Percentiles rank a stretch among this genome's conserved stretches.
Evolutionary conservation across 2,113 vertebrate species (phyloP).

Genomic region (Dryoscopus gambensis): DNA sequence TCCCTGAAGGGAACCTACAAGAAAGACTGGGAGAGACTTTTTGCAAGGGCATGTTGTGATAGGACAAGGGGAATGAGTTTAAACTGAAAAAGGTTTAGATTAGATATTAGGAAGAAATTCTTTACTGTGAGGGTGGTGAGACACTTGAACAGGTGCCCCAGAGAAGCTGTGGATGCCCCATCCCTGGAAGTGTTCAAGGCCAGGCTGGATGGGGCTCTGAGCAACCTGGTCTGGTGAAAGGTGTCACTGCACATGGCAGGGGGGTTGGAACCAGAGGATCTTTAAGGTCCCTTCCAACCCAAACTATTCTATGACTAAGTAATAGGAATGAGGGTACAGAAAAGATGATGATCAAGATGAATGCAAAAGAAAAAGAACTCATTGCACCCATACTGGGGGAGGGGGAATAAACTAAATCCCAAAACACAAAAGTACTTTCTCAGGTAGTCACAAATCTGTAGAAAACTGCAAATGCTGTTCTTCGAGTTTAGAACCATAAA

Average conservation of each 20-base stretch:
- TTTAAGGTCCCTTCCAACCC: background rate
- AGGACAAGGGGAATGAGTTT: too few relatives aligned
- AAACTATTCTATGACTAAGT: background rate
- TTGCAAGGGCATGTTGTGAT: too few relatives aligned
- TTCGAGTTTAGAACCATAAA: background rate
- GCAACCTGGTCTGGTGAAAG: background rate
- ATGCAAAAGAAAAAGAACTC: background rate
- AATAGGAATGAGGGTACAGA: background rate
- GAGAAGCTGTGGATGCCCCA: background rate
- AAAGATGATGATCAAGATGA: background rate
- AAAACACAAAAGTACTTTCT: background rate
- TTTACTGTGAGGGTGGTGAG: too few relatives aligned
- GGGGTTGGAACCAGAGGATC: background rate
- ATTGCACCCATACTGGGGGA: background rate
- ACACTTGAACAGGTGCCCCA: too few relatives aligned
- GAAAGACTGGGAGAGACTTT: too few relatives aligned
- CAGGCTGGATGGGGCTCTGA: background rate
- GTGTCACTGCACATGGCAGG: background rate
- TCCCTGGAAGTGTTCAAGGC: background rate
- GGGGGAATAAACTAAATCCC: background rate
- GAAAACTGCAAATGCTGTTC: background rate
- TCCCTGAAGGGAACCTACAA: too few relatives aligned
- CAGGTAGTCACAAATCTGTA: background rate
- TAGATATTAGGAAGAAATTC: too few relatives aligned
- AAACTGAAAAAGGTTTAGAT: too few relatives aligned